Base-by-base conservation (phyloP, 2,113 vertebrate species). In the Furnarius figulus region DNA sequence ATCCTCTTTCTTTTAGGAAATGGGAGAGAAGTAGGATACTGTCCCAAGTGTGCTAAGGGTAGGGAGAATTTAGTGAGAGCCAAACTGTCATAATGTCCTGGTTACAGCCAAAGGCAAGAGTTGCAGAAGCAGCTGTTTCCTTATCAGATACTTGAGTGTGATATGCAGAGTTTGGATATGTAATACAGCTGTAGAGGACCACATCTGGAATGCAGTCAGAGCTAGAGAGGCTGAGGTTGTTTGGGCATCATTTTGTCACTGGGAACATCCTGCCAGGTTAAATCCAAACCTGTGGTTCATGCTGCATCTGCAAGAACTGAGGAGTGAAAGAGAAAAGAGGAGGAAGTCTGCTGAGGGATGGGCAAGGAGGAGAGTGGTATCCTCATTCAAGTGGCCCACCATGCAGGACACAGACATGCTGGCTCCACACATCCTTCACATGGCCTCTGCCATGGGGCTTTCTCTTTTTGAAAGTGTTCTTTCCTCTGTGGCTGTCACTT, bases 71-170 rank as follows among this genome's bases (percentile, higher is more conserved):
- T 49, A 73, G 35, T 79, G 58, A 40, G 71, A 87, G 42, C 61
- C 81, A 89, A 30, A 59, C 20, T 85, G 53, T 73, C 66, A 39
- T 53, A 58, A 87, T 0, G 23, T 33, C 14, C 62, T 37, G 40
- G 49, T 42, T 94, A 40, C 50, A 80, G 78, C 46, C 81, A 91
- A 85, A 85, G 3, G 40, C 37, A 58, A 78, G 74, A 59, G 46
- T 11, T 93, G 53, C 58, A 85, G 79, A 83, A 94, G 33, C 78
- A 73, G 74, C 81, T 79, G 62, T 74, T 87, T 96, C 63, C 75
- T 94, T 93, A 90, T 93, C 78, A 55, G 82, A 74, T 22, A 10
- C 20, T 7, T 67, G 91, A 90, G 70, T 80, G 74, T 70, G 79
- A 77, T 27, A 50, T 23, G 19, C 12, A 10, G 77, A 56, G 35